Evolutionary conservation across 1,140 invertebrate species (phyloP).

Genomic region (Hyposmocoma kahamanoa): DNA sequence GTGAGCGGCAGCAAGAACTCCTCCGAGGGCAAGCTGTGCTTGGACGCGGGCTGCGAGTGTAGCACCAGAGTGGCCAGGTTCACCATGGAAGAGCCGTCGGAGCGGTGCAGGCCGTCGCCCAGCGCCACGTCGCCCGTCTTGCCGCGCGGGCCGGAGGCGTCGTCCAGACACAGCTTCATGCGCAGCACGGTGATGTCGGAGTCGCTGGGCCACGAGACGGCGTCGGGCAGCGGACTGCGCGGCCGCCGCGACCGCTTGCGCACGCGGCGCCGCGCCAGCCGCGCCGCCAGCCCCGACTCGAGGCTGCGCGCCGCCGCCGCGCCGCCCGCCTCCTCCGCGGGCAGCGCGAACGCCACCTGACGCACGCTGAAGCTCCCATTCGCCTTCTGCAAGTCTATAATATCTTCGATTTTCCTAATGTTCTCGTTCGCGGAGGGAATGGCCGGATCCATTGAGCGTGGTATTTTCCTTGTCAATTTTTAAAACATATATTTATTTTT

Average conservation of each 20-base stretch:
- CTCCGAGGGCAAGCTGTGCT: constrained; percentile 43
- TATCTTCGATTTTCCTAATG: constrained; percentile 60
- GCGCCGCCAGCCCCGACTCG: constrained; percentile 38
- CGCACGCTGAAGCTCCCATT: constrained; percentile 46
- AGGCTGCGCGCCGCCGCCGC: constrained; percentile 38
- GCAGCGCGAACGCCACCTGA: constrained; percentile 51
- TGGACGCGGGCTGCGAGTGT: constrained; percentile 43
- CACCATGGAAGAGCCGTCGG: constrained; percentile 54
- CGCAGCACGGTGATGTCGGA: constrained; percentile 61
- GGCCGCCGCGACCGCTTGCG: constrained; percentile 22
- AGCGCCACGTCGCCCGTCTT: constrained; percentile 29
- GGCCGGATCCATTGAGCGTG: constrained; percentile 39
- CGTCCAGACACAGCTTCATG: constrained; percentile 42
- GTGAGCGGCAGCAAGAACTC: constrained; percentile 49
- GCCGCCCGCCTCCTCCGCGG: constrained; percentile 31
- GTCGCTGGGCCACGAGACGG: constrained; percentile 59
- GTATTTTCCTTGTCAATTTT: too few species aligned
- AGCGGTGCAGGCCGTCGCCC: constrained; percentile 53
- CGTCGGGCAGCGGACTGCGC: constrained; percentile 34
- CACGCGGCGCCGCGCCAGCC: background rate
- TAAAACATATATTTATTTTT: too few species aligned
- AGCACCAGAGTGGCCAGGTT: constrained; percentile 58
- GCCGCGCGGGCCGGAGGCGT: constrained; percentile 26
- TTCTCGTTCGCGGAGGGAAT: constrained; percentile 24
- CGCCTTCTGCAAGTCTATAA: constrained; percentile 60